Conservation (phyloP, 2,888 invertebrate genomes). For the Orchestes rusci region DNA sequence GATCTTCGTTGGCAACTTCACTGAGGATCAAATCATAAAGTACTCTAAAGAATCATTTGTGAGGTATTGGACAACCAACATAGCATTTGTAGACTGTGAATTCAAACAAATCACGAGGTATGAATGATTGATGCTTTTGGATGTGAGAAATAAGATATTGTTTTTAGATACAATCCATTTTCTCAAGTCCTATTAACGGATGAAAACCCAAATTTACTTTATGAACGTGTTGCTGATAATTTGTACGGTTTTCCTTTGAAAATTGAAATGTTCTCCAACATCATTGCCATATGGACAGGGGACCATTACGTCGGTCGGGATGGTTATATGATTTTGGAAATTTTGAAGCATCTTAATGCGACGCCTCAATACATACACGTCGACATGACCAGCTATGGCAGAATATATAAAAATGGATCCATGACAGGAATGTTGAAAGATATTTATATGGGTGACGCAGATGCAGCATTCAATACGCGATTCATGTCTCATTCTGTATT, state of each 20-base stretch:
- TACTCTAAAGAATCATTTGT: too few relatives aligned
- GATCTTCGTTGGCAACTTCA: too few relatives aligned
- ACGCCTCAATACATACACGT: constrained; percentile 5
- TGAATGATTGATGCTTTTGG: too few relatives aligned
- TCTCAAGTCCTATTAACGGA: neutral
- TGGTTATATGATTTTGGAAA: constrained; percentile 2
- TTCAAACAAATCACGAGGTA: too few relatives aligned
- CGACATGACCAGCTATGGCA: constrained; percentile 1
- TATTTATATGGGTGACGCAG: neutral
- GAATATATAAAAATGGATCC: constrained; percentile 2
- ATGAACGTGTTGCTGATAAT: neutral
- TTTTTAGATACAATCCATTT: constrained; percentile 12
- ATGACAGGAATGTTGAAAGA: neutral
- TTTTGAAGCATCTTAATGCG: constrained; percentile 6
- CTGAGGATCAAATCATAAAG: too few relatives aligned
- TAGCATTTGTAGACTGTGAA: too few relatives aligned
- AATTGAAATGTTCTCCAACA: constrained; percentile 5
- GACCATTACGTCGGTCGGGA: constrained; percentile 4
- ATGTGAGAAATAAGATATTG: too few relatives aligned
- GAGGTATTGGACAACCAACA: too few relatives aligned
- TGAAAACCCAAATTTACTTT: neutral
- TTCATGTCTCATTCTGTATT: too few relatives aligned
- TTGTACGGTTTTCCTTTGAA: constrained; percentile 5
- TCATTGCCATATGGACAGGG: constrained; percentile 4
- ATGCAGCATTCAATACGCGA: constrained; percentile 9